phyloP scores from a whole-genome alignment of 2,113 vertebrate genomes.

The Ceyx margarethae region DNA sequence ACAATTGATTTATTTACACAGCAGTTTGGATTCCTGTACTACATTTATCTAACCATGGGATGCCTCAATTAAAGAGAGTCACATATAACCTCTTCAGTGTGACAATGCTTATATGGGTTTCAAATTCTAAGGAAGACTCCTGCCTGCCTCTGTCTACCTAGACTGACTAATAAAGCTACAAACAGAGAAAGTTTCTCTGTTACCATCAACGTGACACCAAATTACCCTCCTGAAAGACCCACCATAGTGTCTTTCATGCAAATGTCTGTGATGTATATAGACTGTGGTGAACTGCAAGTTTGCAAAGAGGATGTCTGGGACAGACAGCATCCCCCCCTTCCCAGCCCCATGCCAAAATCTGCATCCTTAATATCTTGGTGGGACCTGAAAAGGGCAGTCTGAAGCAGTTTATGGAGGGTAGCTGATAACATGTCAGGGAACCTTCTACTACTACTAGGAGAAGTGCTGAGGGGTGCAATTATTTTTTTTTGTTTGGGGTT shows the following conservation, averaged over 20 bases:
- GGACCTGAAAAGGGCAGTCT: background rate
- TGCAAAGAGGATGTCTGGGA: background rate
- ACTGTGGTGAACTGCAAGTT: background rate
- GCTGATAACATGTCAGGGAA: background rate
- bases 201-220: background rate
- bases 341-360: background rate
- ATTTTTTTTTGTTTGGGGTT: background rate
- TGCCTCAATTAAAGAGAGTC: background rate
- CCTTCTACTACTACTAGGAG: background rate
- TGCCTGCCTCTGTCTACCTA: background rate
- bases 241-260: background rate
- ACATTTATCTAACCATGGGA: background rate
- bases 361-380: background rate
- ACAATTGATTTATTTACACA: background rate
- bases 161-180: background rate
- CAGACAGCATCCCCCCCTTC: fast-evolving
- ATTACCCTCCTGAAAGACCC: background rate
- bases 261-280: background rate
- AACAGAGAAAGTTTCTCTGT: background rate
- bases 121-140: background rate
- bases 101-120: background rate
- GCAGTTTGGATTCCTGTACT: background rate
- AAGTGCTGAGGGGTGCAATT: background rate
- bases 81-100: background rate
- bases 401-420: background rate